Evolutionary conservation across 2,888 invertebrate genomes (phyloP).

Genomic region (Macrosoma leucophasiata): DNA sequence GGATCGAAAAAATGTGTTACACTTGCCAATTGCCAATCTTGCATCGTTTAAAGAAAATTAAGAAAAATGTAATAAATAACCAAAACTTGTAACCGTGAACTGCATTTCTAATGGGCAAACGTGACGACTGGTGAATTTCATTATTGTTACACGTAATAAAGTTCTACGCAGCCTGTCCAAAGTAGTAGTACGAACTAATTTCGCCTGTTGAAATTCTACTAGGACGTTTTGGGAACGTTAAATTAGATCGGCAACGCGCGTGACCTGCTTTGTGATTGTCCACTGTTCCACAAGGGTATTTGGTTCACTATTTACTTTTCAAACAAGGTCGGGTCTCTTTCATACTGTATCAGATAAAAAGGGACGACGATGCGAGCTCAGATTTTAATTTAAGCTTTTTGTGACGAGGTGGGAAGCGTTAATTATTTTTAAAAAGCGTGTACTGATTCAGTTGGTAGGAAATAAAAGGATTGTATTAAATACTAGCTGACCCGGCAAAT

Average conservation of each 20-base stretch:
- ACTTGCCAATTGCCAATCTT: no score
- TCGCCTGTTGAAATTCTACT: slow-evolving; percentile 45
- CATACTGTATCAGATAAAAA: slow-evolving; percentile 23
- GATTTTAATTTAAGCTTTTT: slow-evolving; percentile 24
- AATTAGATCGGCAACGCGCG: slow-evolving; percentile 57
- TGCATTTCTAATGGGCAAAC: no score
- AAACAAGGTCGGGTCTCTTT: slow-evolving; percentile 28
- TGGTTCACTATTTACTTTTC: slow-evolving; percentile 41
- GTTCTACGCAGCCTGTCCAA: slow-evolving; percentile 23
- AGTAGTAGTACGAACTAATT: slow-evolving; percentile 42
- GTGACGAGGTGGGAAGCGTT: slow-evolving; percentile 7
- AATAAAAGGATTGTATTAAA: no score
- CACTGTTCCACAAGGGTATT: slow-evolving; percentile 35
- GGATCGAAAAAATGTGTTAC: no score
- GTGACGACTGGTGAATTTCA: no score
- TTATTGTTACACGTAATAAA: no score
- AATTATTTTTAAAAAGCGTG: no score
- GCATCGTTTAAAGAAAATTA: no score
- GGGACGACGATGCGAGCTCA: slow-evolving; percentile 22
- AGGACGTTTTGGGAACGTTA: slow-evolving; percentile 56
- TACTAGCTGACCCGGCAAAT: no score
- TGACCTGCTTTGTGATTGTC: slow-evolving; percentile 53
- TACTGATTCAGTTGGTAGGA: no score
- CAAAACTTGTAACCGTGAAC: no score
- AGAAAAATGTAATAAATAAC: no score